These are phyloP conservation scores for Agrotis ipsilon DNA, from an alignment of 2,888 invertebrate genomes.

Conservation along the genomic window DNA sequence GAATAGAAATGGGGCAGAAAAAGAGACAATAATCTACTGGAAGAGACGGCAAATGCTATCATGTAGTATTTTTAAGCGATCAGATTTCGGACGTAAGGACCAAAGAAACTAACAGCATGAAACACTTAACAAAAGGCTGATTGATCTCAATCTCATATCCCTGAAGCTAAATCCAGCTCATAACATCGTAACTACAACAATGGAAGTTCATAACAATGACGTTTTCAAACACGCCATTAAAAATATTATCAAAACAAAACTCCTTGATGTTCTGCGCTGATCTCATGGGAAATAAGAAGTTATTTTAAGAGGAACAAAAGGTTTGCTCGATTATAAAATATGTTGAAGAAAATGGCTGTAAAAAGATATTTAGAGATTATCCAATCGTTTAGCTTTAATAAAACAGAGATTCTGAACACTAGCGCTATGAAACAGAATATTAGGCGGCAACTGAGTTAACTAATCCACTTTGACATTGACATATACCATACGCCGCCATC, in stretches of 20 bases:
- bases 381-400: neutral
- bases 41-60: neutral
- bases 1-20: too few species aligned
- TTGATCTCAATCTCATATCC: neutral
- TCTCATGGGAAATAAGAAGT: constrained; percentile 37
- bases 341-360: constrained; percentile 3
- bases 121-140: neutral
- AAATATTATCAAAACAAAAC: constrained; percentile 51
- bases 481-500: neutral
- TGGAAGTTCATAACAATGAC: constrained; percentile 40
- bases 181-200: constrained; percentile 50
- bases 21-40: neutral
- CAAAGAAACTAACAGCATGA: neutral
- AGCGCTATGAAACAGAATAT: neutral
- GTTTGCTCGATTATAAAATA: constrained; percentile 13
- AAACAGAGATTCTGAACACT: neutral
- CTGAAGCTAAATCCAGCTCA: constrained; percentile 25
- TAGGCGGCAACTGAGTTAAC: neutral
- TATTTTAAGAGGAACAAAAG: constrained; percentile 56
- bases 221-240: constrained; percentile 44
- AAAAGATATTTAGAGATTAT: neutral
- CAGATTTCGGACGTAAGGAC: neutral
- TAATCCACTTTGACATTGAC: neutral
- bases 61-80: neutral
- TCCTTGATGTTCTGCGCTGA: constrained; percentile 42